phyloP scores from a whole-genome alignment of 2,113 vertebrate genomes.

The Lichenostomus cassidix region DNA sequence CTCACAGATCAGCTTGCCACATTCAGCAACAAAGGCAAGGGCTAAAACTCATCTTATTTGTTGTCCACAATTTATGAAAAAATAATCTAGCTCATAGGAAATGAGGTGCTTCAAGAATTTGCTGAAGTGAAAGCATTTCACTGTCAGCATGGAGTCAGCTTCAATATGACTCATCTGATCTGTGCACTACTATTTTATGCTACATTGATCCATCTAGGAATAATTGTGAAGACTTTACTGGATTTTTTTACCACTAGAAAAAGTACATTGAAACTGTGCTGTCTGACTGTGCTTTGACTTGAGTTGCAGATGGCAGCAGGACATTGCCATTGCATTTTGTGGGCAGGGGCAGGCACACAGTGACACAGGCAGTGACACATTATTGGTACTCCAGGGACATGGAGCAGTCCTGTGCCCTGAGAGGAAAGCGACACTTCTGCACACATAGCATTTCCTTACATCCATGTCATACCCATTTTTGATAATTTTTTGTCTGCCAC shows the following conservation, averaged over 20 bases:
- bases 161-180: slow-evolving; percentile 47
- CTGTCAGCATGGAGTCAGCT: slow-evolving; percentile 49
- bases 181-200: slow-evolving; percentile 16
- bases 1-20: slow-evolving; percentile 42
- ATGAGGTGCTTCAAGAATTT: slow-evolving; percentile 53
- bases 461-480: neutral
- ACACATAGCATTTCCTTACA: neutral
- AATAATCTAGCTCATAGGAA: slow-evolving; percentile 64
- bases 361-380: too few relatives aligned
- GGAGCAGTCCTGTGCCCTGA: neutral
- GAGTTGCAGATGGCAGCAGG: neutral
- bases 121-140: slow-evolving; percentile 48
- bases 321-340: neutral
- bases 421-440: neutral
- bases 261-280: neutral
- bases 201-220: slow-evolving; percentile 49
- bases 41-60: slow-evolving; percentile 61
- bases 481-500: neutral
- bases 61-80: slow-evolving; percentile 60
- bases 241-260: slow-evolving; percentile 20
- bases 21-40: slow-evolving; percentile 36
- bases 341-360: neutral
- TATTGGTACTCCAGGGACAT: neutral
- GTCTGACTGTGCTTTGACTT: neutral
- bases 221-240: slow-evolving; percentile 13